These are phyloP conservation scores for Colostygia pectinataria DNA, from an alignment of 2,888 invertebrate genomes.

Conservation along the genomic window DNA sequence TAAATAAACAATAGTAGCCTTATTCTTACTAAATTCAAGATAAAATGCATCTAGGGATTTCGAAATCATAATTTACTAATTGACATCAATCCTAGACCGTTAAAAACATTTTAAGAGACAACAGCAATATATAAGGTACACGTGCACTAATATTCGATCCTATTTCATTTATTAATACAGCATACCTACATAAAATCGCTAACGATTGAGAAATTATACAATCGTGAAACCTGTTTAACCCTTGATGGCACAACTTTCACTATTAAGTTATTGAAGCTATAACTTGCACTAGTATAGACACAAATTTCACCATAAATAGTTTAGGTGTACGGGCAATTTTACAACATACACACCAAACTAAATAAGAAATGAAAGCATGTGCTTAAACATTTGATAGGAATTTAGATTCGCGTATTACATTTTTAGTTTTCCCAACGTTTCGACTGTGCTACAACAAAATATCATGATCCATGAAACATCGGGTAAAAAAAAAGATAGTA, in stretches of 20 bases:
- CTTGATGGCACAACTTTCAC: neutral
- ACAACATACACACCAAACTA: too few relatives aligned
- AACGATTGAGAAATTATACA: too few relatives aligned
- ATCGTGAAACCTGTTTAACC: neutral
- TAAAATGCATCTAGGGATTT: neutral
- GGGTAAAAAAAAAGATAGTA: too few relatives aligned
- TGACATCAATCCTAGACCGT: slow-evolving; percentile 18
- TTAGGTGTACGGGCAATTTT: too few relatives aligned
- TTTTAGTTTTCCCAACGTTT: too few relatives aligned
- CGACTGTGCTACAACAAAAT: too few relatives aligned
- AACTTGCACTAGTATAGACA: neutral
- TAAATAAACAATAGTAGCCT: neutral
- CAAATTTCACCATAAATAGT: neutral
- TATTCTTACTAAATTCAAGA: neutral
- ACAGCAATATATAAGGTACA: slow-evolving; percentile 37
- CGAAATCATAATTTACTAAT: slow-evolving; percentile 11
- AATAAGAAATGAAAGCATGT: too few relatives aligned
- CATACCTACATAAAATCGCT: neutral
- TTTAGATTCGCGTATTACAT: too few relatives aligned
- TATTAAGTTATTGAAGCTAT: slow-evolving; percentile 2
- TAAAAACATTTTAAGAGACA: slow-evolving; percentile 15
- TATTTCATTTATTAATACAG: neutral
- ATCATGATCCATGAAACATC: too few relatives aligned
- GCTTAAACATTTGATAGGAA: too few relatives aligned
- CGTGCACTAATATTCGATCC: slow-evolving; percentile 4